Evolutionary conservation across 2,113 vertebrate genomes (phyloP).

Genomic region (Dunckerocampus dactyliophorus): DNA sequence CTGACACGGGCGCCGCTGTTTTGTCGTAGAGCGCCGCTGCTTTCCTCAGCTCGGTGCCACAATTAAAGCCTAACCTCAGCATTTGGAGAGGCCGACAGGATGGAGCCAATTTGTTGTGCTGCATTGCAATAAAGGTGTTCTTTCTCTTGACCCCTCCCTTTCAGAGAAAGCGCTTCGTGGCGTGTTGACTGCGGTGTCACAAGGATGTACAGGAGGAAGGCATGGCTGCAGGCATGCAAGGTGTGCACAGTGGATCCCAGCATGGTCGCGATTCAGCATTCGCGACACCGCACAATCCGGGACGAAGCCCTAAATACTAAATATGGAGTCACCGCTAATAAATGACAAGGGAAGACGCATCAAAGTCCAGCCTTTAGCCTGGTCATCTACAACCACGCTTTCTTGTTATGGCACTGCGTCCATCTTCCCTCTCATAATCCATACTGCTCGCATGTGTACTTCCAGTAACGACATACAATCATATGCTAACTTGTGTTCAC

Average conservation of each 20-base stretch:
- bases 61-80: constrained; percentile 78
- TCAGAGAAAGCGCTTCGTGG: not conserved
- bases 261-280: too few relatives aligned
- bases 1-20: constrained; percentile 73
- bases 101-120: constrained; percentile 74
- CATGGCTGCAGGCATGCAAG: not conserved
- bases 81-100: constrained; percentile 65
- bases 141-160: not conserved
- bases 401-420: too few relatives aligned
- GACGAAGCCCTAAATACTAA: too few relatives aligned
- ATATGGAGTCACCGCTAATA: too few relatives aligned
- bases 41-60: constrained; percentile 61
- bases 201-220: not conserved
- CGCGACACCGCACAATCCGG: too few relatives aligned
- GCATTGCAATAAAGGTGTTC: constrained; percentile 24
- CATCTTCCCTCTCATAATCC: too few relatives aligned
- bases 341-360: too few relatives aligned
- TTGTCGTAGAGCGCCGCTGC: constrained; percentile 67
- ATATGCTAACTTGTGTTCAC: too few relatives aligned
- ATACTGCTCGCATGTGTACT: too few relatives aligned
- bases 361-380: too few relatives aligned
- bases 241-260: not conserved
- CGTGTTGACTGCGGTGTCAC: constrained; percentile 59
- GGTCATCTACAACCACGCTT: too few relatives aligned
- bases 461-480: too few relatives aligned